Percentiles rank a stretch among this genome's conserved stretches.
These are phyloP conservation scores for Lasioglossum lativentre DNA, from an alignment of 2,888 invertebrate species.

Conservation along the genomic window DNA sequence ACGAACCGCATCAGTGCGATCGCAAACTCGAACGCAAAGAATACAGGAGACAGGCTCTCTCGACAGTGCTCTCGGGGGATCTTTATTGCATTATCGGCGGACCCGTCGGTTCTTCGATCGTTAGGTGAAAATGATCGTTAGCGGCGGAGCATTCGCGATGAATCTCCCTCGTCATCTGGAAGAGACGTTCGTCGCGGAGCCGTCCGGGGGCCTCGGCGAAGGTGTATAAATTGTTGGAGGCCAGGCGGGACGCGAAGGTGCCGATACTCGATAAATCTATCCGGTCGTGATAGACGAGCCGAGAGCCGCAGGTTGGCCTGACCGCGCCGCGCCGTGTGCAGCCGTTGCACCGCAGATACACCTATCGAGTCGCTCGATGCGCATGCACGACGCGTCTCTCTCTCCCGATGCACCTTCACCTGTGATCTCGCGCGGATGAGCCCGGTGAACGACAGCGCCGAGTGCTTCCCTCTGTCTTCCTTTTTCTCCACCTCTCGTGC, in stretches of 20 bases:
- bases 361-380: slow-evolving; percentile 36
- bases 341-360: slow-evolving; percentile 41
- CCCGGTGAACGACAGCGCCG: slow-evolving; percentile 58
- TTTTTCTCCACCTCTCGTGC: background rate
- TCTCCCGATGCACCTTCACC: slow-evolving; percentile 67
- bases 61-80: slow-evolving; percentile 39
- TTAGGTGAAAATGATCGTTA: slow-evolving; percentile 65
- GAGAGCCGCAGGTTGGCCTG: slow-evolving; percentile 64
- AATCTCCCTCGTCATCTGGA: slow-evolving; percentile 66
- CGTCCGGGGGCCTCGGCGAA: slow-evolving; percentile 57
- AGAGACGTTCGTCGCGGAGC: slow-evolving; percentile 63
- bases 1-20: background rate
- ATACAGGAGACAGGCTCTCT: slow-evolving; percentile 39
- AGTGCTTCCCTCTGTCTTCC: slow-evolving; percentile 49
- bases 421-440: slow-evolving; percentile 66
- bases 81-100: slow-evolving; percentile 59
- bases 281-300: slow-evolving; percentile 79
- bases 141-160: slow-evolving; percentile 52
- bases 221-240: slow-evolving; percentile 75
- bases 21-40: slow-evolving; percentile 28
- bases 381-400: slow-evolving; percentile 55
- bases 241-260: slow-evolving; percentile 75
- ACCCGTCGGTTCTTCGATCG: slow-evolving; percentile 50
- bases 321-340: slow-evolving; percentile 52
- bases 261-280: slow-evolving; percentile 82